phyloP scores from a whole-genome alignment of 1,140 invertebrate species.

The Hydropsyche tenuis region DNA sequence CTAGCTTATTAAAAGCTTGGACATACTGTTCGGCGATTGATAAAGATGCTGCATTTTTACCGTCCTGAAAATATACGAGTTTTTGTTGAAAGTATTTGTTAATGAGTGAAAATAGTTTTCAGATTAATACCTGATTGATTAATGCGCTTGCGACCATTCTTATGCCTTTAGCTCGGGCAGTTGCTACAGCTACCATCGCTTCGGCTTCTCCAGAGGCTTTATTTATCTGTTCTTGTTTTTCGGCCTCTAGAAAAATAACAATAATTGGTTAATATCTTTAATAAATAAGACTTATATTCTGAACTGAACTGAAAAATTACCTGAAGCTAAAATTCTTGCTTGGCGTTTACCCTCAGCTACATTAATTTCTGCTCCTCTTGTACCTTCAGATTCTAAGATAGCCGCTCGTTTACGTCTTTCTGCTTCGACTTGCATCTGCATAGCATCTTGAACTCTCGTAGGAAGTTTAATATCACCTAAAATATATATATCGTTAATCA shows the following conservation, averaged over 20 bases:
- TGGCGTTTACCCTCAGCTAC: slow-evolving; percentile 95
- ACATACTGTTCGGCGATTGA: slow-evolving; percentile 96
- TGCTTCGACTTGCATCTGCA: slow-evolving; percentile 99
- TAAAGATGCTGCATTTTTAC: slow-evolving; percentile 88
- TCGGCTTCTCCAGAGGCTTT: slow-evolving; percentile 86
- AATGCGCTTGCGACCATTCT: slow-evolving; percentile 77
- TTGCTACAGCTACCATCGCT: slow-evolving; percentile 84
- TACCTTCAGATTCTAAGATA: slow-evolving; percentile 96
- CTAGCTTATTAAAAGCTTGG: slow-evolving; percentile 89
- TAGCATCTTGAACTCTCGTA: slow-evolving; percentile 93
- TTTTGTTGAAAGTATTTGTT: background rate
- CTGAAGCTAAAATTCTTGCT: slow-evolving; percentile 91
- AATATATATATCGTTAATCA: slow-evolving; percentile 38
- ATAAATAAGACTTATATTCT: background rate
- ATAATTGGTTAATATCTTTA: background rate
- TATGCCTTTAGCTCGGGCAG: slow-evolving; percentile 82
- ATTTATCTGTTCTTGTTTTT: slow-evolving; percentile 87
- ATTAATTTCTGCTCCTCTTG: slow-evolving; percentile 95
- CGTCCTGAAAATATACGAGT: slow-evolving; percentile 63
- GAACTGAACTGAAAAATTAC: slow-evolving; percentile 65
- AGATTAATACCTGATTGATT: slow-evolving; percentile 55
- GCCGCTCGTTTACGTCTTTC: slow-evolving; percentile 95
- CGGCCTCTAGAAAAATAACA: slow-evolving; percentile 70
- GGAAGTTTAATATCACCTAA: slow-evolving; percentile 93
- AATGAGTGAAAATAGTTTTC: background rate